phyloP scores from a whole-genome alignment of 2,797 vertebrate species.

The Coracias cyanogaster region DNA sequence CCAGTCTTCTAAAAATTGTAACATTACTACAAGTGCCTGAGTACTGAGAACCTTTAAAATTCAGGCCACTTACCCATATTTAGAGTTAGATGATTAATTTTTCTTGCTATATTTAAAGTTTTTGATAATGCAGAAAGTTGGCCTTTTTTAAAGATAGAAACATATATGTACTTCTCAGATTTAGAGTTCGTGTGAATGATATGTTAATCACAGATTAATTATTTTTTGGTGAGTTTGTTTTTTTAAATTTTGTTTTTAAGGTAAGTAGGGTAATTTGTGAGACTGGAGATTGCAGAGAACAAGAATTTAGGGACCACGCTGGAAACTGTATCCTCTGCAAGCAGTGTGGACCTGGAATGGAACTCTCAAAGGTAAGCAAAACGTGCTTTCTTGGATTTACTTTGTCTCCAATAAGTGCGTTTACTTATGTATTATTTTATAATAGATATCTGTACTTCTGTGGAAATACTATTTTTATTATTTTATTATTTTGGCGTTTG shows the following conservation, averaged over 20 bases:
- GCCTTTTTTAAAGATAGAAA: background rate
- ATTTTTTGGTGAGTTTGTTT: background rate
- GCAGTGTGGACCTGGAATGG: constrained; percentile 94
- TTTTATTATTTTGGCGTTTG: background rate
- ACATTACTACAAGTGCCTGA: background rate
- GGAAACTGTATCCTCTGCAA: constrained; percentile 90
- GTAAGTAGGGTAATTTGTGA: constrained; percentile 75
- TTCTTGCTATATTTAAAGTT: background rate
- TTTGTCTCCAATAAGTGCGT: background rate
- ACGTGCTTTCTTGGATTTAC: background rate
- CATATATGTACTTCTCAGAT: background rate
- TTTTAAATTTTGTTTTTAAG: constrained; percentile 20
- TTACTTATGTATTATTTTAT: background rate
- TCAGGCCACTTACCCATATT: background rate
- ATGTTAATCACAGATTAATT: background rate
- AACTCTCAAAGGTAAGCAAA: constrained; percentile 91
- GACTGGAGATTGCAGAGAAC: constrained; percentile 91
- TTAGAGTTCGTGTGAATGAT: background rate
- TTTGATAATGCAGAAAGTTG: background rate
- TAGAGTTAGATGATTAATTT: background rate
- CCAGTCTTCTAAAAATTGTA: background rate
- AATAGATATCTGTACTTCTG: background rate
- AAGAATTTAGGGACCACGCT: constrained; percentile 90
- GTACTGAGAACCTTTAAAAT: background rate
- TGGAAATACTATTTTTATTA: background rate